phyloP scores from a whole-genome alignment of 2,797 vertebrate genomes.

The Echeneis naucrates region DNA sequence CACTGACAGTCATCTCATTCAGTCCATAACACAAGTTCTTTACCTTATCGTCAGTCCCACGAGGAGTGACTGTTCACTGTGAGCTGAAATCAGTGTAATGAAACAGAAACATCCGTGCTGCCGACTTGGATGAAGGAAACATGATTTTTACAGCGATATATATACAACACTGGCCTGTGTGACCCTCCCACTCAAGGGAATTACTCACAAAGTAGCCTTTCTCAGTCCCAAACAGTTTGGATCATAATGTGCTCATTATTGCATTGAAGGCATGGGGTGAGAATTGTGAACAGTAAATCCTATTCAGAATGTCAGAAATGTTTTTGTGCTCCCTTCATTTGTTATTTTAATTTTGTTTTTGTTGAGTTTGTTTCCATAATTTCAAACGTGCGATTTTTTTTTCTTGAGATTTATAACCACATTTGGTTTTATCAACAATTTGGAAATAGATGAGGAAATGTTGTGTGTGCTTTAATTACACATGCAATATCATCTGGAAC shows the following conservation, averaged over 20 bases:
- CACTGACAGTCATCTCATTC: constrained; percentile 3
- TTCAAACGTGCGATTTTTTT: too few relatives aligned
- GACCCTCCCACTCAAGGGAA: constrained; percentile 84
- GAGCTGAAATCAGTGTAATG: constrained; percentile 28
- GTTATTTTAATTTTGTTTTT: constrained; percentile 29
- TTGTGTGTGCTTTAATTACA: too few relatives aligned
- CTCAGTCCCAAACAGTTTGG: constrained; percentile 69
- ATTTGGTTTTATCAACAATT: too few relatives aligned
- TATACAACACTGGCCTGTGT: constrained; percentile 79
- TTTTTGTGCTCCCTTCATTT: constrained; percentile 56
- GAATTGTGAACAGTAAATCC: constrained; percentile 66
- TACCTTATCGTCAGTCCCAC: constrained; percentile 76
- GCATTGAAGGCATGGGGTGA: constrained; percentile 58
- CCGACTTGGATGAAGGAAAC: constrained; percentile 72
- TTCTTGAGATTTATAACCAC: too few relatives aligned
- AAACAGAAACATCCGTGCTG: constrained; percentile 61
- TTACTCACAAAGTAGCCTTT: constrained; percentile 86
- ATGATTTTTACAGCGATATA: constrained; percentile 77
- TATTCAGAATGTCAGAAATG: constrained; percentile 71
- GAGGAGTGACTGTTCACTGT: constrained; percentile 40
- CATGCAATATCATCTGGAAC: too few relatives aligned
- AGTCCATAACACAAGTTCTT: constrained; percentile 47
- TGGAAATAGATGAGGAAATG: too few relatives aligned
- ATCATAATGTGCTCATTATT: constrained; percentile 84
- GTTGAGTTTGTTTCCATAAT: neutral